A percentile compares a stretch with the other conserved stretches of the same genome.
Evolutionary conservation across 2,888 invertebrate species (phyloP).

Genomic region (Heterodera filipjevi): DNA sequence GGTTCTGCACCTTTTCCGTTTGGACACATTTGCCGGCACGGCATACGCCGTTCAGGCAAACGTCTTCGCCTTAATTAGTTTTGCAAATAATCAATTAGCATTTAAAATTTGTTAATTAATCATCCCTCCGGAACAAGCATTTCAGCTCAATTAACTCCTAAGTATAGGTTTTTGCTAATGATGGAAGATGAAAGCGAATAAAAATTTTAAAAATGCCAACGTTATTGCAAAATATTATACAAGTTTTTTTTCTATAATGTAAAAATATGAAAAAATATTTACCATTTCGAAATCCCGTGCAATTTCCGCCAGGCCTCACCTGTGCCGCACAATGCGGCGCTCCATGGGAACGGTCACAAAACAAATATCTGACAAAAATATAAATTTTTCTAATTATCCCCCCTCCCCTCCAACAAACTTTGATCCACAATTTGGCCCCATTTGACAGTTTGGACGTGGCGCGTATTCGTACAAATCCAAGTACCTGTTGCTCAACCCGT

Average conservation of each 20-base stretch:
- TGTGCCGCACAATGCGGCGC: slow-evolving; percentile 50
- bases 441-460: slow-evolving; percentile 44
- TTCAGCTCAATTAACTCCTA: too few relatives aligned
- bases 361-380: slow-evolving; percentile 42
- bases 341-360: slow-evolving; percentile 52
- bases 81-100: background rate
- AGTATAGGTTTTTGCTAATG: too few relatives aligned
- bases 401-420: slow-evolving; percentile 25
- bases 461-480: slow-evolving; percentile 46
- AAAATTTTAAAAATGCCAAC: background rate
- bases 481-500: slow-evolving; percentile 51
- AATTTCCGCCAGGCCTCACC: slow-evolving; percentile 49
- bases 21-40: slow-evolving; percentile 45
- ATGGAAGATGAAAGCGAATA: too few relatives aligned
- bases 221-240: background rate
- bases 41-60: slow-evolving; percentile 47
- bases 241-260: background rate
- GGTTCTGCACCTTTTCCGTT: slow-evolving; percentile 28
- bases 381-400: background rate
- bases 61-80: slow-evolving; percentile 38
- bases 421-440: slow-evolving; percentile 47
- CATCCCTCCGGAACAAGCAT: background rate
- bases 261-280: background rate
- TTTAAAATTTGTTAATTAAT: background rate
- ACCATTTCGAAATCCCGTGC: slow-evolving; percentile 45